Conservation (phyloP, 2,113 vertebrate genomes). For the Illadopsis cleaveri region DNA sequence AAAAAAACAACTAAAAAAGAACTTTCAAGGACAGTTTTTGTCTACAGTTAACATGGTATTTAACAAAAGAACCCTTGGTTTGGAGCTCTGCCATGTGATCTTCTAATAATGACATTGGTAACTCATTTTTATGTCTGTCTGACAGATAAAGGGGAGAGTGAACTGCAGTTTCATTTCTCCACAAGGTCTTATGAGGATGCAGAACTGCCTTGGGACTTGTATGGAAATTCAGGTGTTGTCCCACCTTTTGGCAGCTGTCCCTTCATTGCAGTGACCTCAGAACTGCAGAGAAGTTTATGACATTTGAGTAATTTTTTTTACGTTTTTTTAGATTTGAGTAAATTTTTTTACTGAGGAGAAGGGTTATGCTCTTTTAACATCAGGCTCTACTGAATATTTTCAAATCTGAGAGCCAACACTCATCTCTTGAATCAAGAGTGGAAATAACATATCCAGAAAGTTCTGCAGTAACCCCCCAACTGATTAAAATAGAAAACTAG, state of each 20-base stretch:
- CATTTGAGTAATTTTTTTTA: neutral
- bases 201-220: neutral
- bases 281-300: neutral
- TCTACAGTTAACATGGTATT: neutral
- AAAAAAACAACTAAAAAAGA: neutral
- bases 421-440: neutral
- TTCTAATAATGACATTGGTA: neutral
- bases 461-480: neutral
- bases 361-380: neutral
- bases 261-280: neutral
- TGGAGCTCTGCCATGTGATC: neutral
- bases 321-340: neutral
- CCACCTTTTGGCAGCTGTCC: neutral
- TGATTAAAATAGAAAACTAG: neutral
- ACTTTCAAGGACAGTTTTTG: neutral
- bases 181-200: neutral
- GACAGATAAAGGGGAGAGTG: neutral
- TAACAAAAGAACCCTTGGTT: neutral
- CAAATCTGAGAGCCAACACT: neutral
- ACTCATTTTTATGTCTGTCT: neutral
- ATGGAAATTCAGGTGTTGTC: neutral
- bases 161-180: neutral
- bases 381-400: neutral
- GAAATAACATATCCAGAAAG: neutral
- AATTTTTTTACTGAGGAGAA: neutral